These are phyloP conservation scores for Anagrus nilaparvatae DNA, from an alignment of 1,140 invertebrate species.

Conservation along the genomic window DNA sequence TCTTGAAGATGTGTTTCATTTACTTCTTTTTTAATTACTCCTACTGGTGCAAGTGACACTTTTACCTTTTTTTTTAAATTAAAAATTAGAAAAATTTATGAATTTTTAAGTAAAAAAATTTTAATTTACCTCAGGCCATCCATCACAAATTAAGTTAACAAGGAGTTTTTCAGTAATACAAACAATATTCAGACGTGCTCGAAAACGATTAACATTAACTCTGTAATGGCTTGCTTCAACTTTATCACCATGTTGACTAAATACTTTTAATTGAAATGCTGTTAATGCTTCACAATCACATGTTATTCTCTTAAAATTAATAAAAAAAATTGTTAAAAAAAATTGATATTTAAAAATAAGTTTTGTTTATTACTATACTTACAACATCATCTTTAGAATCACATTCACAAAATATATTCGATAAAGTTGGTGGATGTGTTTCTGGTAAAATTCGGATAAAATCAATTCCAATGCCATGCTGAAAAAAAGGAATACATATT, in stretches of 20 bases:
- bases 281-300: conserved; percentile 81
- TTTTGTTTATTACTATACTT: conserved; percentile 37
- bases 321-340: no score
- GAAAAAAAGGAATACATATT: conserved; percentile 32
- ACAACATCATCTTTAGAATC: conserved; percentile 71
- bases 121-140: conserved; percentile 80
- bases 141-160: conserved; percentile 72
- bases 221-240: conserved; percentile 73
- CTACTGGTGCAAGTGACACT: conserved; percentile 59
- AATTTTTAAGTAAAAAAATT: no score
- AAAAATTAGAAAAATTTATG: no score
- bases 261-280: conserved; percentile 72
- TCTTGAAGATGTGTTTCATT: conserved; percentile 73
- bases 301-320: conserved; percentile 62
- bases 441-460: conserved; percentile 74
- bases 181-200: conserved; percentile 67
- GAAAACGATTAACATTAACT: conserved; percentile 73
- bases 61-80: no score
- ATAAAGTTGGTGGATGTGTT: conserved; percentile 62
- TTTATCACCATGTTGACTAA: conserved; percentile 72
- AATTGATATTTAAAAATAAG: no score
- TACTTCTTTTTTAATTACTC: conserved; percentile 63
- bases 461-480: conserved; percentile 83
- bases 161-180: conserved; percentile 70
- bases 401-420: conserved; percentile 78